Percentiles rank a stretch among this genome's conserved stretches.
phyloP scores from a whole-genome alignment of 2,888 invertebrate genomes.

The Neoscelio sp. region DNA sequence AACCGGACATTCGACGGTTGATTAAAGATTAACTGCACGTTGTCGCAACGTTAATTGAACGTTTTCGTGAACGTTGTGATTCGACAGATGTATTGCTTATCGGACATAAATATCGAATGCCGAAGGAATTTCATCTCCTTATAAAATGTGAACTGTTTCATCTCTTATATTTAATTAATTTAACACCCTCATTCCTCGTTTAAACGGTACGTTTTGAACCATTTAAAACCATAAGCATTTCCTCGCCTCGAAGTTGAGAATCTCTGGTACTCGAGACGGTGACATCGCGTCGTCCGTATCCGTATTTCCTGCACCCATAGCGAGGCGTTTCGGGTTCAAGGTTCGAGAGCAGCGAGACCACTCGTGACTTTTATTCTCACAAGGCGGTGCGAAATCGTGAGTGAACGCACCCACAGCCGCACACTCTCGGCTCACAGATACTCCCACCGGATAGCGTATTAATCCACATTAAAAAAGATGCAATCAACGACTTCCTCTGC shows the following conservation, averaged over 20 bases:
- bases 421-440: conserved; percentile 41
- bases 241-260: conserved; percentile 22
- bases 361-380: conserved; percentile 62
- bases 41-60: too few relatives aligned
- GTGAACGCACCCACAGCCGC: conserved; percentile 49
- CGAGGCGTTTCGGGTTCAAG: conserved; percentile 61
- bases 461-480: conserved; percentile 63
- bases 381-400: conserved; percentile 65
- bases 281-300: conserved; percentile 47
- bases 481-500: conserved; percentile 59
- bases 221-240: too few relatives aligned
- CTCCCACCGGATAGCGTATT: conserved; percentile 69
- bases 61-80: too few relatives aligned
- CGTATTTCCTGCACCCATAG: conserved; percentile 42
- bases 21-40: too few relatives aligned
- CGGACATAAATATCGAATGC: too few relatives aligned
- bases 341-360: conserved; percentile 59
- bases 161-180: too few relatives aligned
- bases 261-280: conserved; percentile 39
- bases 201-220: too few relatives aligned
- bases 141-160: too few relatives aligned
- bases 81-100: too few relatives aligned
- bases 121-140: too few relatives aligned
- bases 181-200: too few relatives aligned
- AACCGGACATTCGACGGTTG: too few relatives aligned